Evolutionary conservation across 2,888 invertebrate species (phyloP), one percentile per base, ranked within the genome.

Genomic region (Patella depressa): DNA sequence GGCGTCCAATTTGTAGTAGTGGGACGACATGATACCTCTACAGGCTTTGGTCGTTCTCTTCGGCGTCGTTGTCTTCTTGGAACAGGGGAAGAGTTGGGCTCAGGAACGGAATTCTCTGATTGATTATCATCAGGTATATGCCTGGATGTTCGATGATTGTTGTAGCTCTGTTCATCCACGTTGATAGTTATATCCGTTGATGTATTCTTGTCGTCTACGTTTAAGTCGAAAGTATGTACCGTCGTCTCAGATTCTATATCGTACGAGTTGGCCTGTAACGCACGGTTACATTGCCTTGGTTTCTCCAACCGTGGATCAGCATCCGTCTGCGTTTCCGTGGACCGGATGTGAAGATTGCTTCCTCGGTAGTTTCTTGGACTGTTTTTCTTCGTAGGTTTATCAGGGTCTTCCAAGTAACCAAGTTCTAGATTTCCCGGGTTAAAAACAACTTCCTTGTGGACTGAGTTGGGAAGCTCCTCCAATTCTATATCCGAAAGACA

Each of bases 341-440:
- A 80, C 17, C 82, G 79, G 19, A 76, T 80, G 17, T 65, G 73
- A 19, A 65, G 70, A 70, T 54, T 69, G 73, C 71, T 79, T 34
- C 59, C 74, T 59, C 19, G 54, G 0, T 84, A 73, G n/a, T 85
- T 80, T 71, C 82, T 80, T 74, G 80, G 86, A 9, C 88, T 82
- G 24, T 80, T 73, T n/a, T 72, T 72, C 57, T 55, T 57, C 69
- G 82, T 76, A 7, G 90, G 88, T 11, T 84, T 80, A 73, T 91
- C 91, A 75, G 83, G 79, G 78, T 91, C 91, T 72, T 89, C 87
- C 7, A 91, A 84, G n/a, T 80, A 82, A 15, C 92, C 92, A 34
- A 91, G 79, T 72, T 91, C 89, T 59, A 91, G 78, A 7, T 74
- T 82, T n/a, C 92, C 92, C 1, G 90, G 86, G 57, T 82, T 79